A percentile compares a stretch with the other conserved stretches of the same genome.
These are phyloP conservation scores for Dinothrombium tinctorium DNA, from an alignment of 1,140 invertebrate genomes.

Conservation along the genomic window DNA sequence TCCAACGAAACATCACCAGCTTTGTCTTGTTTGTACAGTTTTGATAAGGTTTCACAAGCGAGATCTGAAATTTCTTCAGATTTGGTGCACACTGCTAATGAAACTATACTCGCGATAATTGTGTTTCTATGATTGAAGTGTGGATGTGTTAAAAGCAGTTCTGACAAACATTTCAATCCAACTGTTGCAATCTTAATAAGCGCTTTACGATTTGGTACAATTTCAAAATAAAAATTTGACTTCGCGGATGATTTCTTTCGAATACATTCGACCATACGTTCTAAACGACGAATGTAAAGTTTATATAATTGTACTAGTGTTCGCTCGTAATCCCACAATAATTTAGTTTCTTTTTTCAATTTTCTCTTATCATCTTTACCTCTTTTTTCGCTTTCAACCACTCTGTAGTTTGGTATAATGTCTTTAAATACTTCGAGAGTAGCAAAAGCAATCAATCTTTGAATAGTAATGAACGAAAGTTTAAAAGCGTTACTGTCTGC, in stretches of 20 bases:
- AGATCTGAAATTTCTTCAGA: constrained; percentile 30
- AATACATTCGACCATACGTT: constrained; percentile 37
- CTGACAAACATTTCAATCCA: constrained; percentile 49
- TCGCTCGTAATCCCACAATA: constrained; percentile 57
- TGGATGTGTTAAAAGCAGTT: constrained; percentile 47
- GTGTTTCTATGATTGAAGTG: constrained; percentile 82
- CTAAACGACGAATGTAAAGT: constrained; percentile 41
- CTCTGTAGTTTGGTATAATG: constrained; percentile 63
- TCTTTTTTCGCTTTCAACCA: constrained; percentile 3
- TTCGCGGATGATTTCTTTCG: not conserved
- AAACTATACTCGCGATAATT: constrained; percentile 54
- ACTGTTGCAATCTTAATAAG: constrained; percentile 23
- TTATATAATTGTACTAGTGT: constrained; percentile 59
- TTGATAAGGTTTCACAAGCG: constrained; percentile 31
- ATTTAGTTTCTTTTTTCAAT: constrained; percentile 68
- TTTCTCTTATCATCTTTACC: constrained; percentile 29
- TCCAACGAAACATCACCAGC: constrained; percentile 55
- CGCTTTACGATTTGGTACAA: constrained; percentile 1
- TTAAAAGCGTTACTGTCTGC: constrained; percentile 27
- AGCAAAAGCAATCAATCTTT: constrained; percentile 57
- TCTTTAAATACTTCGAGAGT: constrained; percentile 77
- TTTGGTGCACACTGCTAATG: constrained; percentile 39
- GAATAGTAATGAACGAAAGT: constrained; percentile 38
- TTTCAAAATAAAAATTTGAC: constrained; percentile 12
- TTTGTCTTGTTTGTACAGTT: constrained; percentile 57